A percentile compares a stretch with the other conserved stretches of the same genome.
phyloP scores from a whole-genome alignment of 2,888 invertebrate genomes.

The Alsophila aescularia region DNA sequence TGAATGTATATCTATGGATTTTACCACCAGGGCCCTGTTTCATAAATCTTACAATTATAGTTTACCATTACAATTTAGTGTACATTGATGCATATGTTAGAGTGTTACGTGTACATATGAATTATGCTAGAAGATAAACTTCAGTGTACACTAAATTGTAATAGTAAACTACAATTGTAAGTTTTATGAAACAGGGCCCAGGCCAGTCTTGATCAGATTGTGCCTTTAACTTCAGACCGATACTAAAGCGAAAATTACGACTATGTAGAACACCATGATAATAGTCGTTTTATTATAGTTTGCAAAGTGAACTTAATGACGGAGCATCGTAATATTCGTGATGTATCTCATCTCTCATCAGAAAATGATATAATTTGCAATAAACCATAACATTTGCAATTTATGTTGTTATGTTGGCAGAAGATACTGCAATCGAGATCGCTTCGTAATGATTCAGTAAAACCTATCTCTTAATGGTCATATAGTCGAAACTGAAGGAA shows the following conservation, averaged over 20 bases:
- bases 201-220: background rate
- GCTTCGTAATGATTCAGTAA: conserved; percentile 18
- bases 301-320: conserved; percentile 13
- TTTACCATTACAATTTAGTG: no score
- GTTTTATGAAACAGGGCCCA: no score
- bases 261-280: background rate
- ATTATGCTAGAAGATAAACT: no score
- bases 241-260: conserved; percentile 3
- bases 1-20: no score
- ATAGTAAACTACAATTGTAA: no score
- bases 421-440: conserved; percentile 16
- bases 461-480: conserved; percentile 12
- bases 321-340: conserved; percentile 5
- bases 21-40: no score
- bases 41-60: no score
- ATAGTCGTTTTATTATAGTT: conserved; percentile 11
- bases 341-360: no score
- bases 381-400: conserved; percentile 4
- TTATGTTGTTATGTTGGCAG: conserved; percentile 6
- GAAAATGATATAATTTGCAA: conserved; percentile 23
- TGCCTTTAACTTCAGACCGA: background rate
- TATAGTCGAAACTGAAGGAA: conserved; percentile 10
- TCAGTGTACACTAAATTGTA: no score
- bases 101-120: no score
- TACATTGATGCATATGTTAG: no score